Percentiles rank a stretch among this genome's conserved stretches.
These are phyloP conservation scores for Drosophila nebulosa DNA, from an alignment of 1,140 invertebrate species.

Conservation along the genomic window DNA sequence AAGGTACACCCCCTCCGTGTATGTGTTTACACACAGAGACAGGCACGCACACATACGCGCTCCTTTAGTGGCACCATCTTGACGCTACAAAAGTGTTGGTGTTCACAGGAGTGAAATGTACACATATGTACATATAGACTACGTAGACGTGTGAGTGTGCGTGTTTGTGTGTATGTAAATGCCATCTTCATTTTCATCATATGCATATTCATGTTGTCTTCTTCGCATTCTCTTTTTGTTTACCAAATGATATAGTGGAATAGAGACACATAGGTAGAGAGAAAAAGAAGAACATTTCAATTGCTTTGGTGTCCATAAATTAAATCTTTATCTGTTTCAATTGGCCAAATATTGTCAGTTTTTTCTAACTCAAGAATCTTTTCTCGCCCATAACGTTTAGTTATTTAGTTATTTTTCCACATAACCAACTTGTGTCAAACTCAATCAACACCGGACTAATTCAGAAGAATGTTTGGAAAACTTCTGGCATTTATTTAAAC, in stretches of 20 bases:
- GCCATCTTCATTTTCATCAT: slow-evolving; percentile 16
- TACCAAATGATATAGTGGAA: not conserved
- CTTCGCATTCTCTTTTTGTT: slow-evolving; percentile 2
- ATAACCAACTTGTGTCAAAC: slow-evolving; percentile 26
- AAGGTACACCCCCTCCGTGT: no score
- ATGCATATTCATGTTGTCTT: slow-evolving; percentile 36
- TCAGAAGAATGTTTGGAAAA: slow-evolving; percentile 4
- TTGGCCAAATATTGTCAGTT: not conserved
- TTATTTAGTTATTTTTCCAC: slow-evolving; percentile 28
- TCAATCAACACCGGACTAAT: slow-evolving; percentile 31
- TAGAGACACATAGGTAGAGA: not conserved
- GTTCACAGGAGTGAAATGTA: slow-evolving; percentile 7
- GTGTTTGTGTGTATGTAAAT: not conserved
- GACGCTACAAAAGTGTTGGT: slow-evolving; percentile 11
- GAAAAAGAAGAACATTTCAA: not conserved
- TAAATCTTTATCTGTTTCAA: not conserved
- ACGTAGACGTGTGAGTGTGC: not conserved
- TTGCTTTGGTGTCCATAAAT: not conserved
- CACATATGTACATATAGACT: not conserved
- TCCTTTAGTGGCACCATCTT: slow-evolving; percentile 28
- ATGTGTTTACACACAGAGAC: not conserved
- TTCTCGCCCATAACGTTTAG: slow-evolving; percentile 10
- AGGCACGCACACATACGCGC: not conserved
- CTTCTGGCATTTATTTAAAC: slow-evolving; percentile 1
- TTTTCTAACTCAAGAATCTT: not conserved